Evolutionary conservation across 2,888 invertebrate genomes (phyloP).

Genomic region (Axea sp.): DNA sequence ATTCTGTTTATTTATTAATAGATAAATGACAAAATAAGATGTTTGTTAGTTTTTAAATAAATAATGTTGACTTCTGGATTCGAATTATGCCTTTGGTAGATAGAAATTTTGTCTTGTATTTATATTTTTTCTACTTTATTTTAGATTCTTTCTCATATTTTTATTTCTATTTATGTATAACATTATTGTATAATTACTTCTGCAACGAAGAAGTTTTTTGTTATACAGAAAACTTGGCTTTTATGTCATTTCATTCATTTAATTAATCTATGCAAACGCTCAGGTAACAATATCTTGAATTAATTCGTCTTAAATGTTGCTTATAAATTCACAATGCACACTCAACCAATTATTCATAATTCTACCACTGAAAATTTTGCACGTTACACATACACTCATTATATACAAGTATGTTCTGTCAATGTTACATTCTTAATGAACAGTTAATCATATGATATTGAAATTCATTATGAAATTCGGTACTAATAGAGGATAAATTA

Average conservation of each 20-base stretch:
- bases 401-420: constrained; percentile 36
- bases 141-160: constrained; percentile 31
- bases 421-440: constrained; percentile 25
- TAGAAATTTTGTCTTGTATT: constrained; percentile 27
- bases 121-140: constrained; percentile 25
- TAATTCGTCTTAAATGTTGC: constrained; percentile 54
- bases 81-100: constrained; percentile 30
- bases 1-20: no score
- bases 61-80: constrained; percentile 40
- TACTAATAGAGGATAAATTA: neutral
- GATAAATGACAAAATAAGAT: no score
- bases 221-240: constrained; percentile 35
- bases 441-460: constrained; percentile 12
- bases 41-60: no score
- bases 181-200: constrained; percentile 47
- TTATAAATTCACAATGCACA: constrained; percentile 53
- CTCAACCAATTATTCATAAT: constrained; percentile 39
- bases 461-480: constrained; percentile 5
- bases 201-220: constrained; percentile 30
- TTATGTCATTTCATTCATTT: constrained; percentile 31
- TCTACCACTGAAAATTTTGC: constrained; percentile 33
- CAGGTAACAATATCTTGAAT: constrained; percentile 58
- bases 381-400: constrained; percentile 40
- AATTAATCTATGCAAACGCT: constrained; percentile 53
- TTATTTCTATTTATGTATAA: constrained; percentile 27